Evolutionary conservation across 2,113 vertebrate species (phyloP).

Genomic region (Microcebus lehilahytsara): DNA sequence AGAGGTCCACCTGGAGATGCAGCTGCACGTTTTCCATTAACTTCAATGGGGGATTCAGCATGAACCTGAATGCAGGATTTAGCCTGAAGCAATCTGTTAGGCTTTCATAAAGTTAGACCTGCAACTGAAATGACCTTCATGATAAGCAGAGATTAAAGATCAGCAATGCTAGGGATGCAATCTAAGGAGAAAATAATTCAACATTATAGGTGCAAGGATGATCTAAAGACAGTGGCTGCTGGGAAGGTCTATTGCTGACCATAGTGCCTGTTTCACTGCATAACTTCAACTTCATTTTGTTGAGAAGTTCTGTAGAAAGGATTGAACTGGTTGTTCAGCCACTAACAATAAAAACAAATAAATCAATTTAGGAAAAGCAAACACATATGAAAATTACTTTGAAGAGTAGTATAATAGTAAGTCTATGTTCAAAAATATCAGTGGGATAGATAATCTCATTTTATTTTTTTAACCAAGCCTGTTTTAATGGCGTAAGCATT

Average conservation of each 20-base stretch:
- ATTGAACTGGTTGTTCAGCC: background rate
- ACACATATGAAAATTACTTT: background rate
- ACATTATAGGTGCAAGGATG: background rate
- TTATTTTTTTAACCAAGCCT: background rate
- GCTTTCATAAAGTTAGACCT: slow-evolving; percentile 22
- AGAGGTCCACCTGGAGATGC: background rate
- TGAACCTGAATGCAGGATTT: slow-evolving; percentile 35
- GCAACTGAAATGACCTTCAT: slow-evolving; percentile 30
- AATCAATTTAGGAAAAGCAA: background rate
- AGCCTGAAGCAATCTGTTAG: slow-evolving; percentile 34
- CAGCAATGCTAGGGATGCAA: background rate
- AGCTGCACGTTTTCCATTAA: slow-evolving; percentile 40
- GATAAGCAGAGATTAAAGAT: slow-evolving; percentile 50
- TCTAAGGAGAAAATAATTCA: background rate
- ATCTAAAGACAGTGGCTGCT: background rate
- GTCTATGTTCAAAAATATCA: background rate
- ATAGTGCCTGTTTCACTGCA: background rate
- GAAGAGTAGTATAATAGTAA: background rate
- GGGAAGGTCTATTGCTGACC: background rate
- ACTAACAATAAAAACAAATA: background rate
- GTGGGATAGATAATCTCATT: background rate
- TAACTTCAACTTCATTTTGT: slow-evolving; percentile 28
- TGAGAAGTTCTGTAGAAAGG: background rate
- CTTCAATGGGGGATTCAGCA: background rate
- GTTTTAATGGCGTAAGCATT: no score